A percentile compares a stretch with the other conserved stretches of the same genome.
Conservation (phyloP, 1,140 invertebrate genomes). For the Drosophila rufa region DNA sequence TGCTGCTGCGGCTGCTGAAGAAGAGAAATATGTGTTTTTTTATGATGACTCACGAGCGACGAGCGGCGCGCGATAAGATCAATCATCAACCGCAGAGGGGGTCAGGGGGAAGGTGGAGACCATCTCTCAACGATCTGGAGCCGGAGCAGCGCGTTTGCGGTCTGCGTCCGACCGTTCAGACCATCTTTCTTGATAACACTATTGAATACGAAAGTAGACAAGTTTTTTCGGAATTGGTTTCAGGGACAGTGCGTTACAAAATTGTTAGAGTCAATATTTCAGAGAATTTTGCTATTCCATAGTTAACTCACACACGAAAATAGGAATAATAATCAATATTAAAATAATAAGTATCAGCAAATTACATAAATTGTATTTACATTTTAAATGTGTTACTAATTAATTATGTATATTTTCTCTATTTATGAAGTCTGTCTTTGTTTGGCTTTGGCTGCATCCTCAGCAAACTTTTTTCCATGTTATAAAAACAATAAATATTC, state of each 20-base stretch:
- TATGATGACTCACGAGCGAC: slow-evolving; percentile 71
- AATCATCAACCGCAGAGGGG: slow-evolving; percentile 66
- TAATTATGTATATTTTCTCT: too few species aligned
- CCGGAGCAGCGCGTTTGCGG: slow-evolving; percentile 37
- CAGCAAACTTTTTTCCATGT: too few species aligned
- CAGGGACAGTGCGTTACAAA: slow-evolving; percentile 18
- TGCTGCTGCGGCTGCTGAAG: slow-evolving; percentile 57
- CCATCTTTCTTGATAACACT: slow-evolving; percentile 76
- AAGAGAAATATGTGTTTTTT: slow-evolving; percentile 54
- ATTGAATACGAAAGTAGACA: slow-evolving; percentile 82
- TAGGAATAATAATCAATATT: not conserved
- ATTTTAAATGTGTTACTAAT: too few species aligned
- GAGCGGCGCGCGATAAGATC: slow-evolving; percentile 71
- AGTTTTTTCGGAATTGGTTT: slow-evolving; percentile 55
- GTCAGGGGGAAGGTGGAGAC: slow-evolving; percentile 9
- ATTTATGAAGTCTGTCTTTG: too few species aligned
- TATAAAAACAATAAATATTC: too few species aligned
- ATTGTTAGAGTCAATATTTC: not conserved
- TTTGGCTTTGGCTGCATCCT: too few species aligned
- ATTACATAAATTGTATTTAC: too few species aligned
- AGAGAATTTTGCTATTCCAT: not conserved
- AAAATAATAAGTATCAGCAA: too few species aligned
- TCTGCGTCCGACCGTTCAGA: slow-evolving; percentile 29
- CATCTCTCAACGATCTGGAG: slow-evolving; percentile 37
- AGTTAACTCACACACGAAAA: too few species aligned